Percentiles rank a stretch among this genome's conserved stretches.
phyloP scores from a whole-genome alignment of 2,797 vertebrate genomes.

The Phataginus tetradactyla region DNA sequence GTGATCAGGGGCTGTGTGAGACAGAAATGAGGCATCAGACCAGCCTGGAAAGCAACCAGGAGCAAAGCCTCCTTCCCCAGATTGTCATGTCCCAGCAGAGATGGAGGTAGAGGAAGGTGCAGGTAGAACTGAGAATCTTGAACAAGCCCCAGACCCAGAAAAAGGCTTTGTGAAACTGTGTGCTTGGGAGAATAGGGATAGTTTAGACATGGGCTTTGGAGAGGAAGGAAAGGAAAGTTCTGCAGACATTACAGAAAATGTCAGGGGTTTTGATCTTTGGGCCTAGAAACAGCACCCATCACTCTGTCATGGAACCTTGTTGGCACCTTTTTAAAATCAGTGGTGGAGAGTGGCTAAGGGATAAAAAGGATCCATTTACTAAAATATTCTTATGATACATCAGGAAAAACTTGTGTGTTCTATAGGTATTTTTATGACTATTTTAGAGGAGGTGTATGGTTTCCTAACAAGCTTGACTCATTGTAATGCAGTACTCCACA shows the following conservation, averaged over 20 bases:
- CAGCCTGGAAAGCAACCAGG: neutral
- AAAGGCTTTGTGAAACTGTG: neutral
- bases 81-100: neutral
- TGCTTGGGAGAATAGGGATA: neutral
- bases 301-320: neutral
- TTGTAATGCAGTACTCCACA: slow-evolving; percentile 37
- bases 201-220: neutral
- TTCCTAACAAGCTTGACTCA: slow-evolving; percentile 56
- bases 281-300: neutral
- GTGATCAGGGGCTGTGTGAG: neutral
- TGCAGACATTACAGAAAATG: neutral
- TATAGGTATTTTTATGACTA: neutral
- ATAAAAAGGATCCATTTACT: neutral
- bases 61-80: neutral
- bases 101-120: neutral
- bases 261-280: neutral
- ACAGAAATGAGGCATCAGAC: neutral
- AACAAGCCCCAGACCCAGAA: neutral
- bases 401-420: neutral
- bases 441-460: slow-evolving; percentile 34
- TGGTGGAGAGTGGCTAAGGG: neutral
- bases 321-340: neutral
- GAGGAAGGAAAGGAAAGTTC: neutral
- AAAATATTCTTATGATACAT: neutral
- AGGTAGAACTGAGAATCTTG: neutral